phyloP scores from a whole-genome alignment of 2,113 vertebrate genomes.

The Hemiprocne comata region DNA sequence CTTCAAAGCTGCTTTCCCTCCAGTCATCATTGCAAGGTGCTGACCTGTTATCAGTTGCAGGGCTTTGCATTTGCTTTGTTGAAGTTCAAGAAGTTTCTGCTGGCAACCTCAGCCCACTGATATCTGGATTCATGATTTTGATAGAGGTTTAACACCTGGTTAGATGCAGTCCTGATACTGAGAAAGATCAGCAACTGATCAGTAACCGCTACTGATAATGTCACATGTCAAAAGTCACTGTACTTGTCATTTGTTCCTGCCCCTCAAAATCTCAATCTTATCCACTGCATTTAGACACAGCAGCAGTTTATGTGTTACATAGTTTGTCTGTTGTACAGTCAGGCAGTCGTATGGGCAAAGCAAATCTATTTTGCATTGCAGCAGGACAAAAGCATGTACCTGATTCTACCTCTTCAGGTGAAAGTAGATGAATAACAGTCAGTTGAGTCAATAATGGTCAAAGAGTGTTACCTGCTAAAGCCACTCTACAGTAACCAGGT shows the following conservation, averaged over 20 bases:
- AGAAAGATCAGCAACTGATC: not conserved
- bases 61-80: not conserved
- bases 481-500: not conserved
- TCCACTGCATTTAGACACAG: not conserved
- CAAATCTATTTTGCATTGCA: not conserved
- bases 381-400: not conserved
- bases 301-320: not conserved
- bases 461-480: not conserved
- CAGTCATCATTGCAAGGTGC: not conserved
- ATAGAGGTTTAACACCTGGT: not conserved
- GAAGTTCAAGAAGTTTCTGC: not conserved
- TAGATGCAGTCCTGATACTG: not conserved
- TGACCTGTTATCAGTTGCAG: not conserved
- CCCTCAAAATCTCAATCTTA: not conserved
- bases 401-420: not conserved
- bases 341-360: not conserved
- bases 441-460: not conserved
- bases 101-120: not conserved
- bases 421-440: not conserved
- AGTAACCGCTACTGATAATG: not conserved
- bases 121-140: not conserved
- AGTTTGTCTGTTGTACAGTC: not conserved
- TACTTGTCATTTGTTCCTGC: not conserved
- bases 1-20: not conserved
- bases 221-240: not conserved